Conservation (phyloP, 2,113 vertebrate genomes). For the Protomyctophum bolini region DNA sequence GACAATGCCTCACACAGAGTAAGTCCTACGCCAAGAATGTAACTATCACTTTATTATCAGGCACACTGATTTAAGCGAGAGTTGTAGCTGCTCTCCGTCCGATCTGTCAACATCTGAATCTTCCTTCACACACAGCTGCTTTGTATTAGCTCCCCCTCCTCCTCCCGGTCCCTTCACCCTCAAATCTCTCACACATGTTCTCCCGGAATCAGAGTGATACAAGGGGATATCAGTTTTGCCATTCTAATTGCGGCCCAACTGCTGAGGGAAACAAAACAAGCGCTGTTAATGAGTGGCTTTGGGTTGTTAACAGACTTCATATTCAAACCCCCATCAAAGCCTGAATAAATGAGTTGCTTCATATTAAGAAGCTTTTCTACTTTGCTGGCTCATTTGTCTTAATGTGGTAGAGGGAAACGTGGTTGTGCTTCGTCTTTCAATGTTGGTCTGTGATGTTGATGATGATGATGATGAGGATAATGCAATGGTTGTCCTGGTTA, state of each 20-base stretch:
- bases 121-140: conserved; percentile 73
- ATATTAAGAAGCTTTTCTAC: conserved; percentile 38
- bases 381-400: conserved; percentile 50
- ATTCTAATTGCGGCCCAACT: conserved; percentile 75
- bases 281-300: conserved; percentile 71
- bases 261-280: conserved; percentile 64
- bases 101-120: conserved; percentile 66
- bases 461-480: neutral
- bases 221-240: conserved; percentile 78
- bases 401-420: conserved; percentile 19
- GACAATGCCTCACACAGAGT: conserved; percentile 15
- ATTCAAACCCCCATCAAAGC: conserved; percentile 39
- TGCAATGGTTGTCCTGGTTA: neutral
- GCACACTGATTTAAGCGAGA: conserved; percentile 62
- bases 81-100: conserved; percentile 60
- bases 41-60: conserved; percentile 69
- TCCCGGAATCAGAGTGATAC: conserved; percentile 75
- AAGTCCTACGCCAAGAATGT: conserved; percentile 62
- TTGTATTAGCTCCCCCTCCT: conserved; percentile 59
- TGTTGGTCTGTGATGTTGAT: conserved; percentile 1
- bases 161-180: neutral
- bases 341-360: conserved; percentile 51
- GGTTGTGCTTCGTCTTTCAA: conserved; percentile 9
- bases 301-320: conserved; percentile 49
- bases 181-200: conserved; percentile 81